Percentiles rank a stretch among this genome's conserved stretches.
Conservation (phyloP, 2,797 vertebrate genomes). For the Fundulus diaphanus region DNA sequence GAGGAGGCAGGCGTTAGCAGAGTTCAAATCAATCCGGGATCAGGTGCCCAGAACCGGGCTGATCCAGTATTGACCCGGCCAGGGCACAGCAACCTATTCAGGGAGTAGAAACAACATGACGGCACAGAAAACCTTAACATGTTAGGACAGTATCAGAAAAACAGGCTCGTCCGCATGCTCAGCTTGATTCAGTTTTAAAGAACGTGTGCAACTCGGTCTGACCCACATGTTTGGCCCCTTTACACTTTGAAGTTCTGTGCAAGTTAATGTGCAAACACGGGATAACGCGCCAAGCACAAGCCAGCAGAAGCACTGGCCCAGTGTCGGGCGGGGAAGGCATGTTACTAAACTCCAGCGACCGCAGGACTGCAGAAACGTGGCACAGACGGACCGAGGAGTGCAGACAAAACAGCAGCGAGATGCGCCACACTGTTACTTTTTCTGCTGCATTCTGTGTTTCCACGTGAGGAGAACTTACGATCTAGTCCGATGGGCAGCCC, state of each 20-base stretch:
- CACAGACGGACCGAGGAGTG: background rate
- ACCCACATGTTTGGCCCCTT: background rate
- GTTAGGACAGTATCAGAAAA: background rate
- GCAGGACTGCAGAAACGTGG: conserved; percentile 18
- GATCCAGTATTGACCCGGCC: background rate
- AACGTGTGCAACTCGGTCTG: background rate
- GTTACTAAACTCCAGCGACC: background rate
- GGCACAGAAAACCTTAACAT: no score
- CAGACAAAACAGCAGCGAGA: background rate
- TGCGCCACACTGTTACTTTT: background rate
- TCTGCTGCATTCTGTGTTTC: background rate
- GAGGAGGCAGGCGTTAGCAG: background rate
- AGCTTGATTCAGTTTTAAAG: background rate
- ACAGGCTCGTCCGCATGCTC: no score
- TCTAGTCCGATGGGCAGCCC: background rate
- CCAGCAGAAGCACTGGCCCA: background rate
- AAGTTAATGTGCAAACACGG: background rate
- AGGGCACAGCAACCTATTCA: background rate
- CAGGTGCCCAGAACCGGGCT: background rate
- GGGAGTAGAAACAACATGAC: background rate
- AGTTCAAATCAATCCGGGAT: background rate
- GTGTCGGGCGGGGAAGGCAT: background rate
- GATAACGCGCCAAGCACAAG: background rate
- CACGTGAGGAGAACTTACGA: conserved; percentile 14
- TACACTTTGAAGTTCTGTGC: background rate